Conservation (phyloP, 35 echinoderm and acorn worm genomes). For the Patiria miniata region DNA sequence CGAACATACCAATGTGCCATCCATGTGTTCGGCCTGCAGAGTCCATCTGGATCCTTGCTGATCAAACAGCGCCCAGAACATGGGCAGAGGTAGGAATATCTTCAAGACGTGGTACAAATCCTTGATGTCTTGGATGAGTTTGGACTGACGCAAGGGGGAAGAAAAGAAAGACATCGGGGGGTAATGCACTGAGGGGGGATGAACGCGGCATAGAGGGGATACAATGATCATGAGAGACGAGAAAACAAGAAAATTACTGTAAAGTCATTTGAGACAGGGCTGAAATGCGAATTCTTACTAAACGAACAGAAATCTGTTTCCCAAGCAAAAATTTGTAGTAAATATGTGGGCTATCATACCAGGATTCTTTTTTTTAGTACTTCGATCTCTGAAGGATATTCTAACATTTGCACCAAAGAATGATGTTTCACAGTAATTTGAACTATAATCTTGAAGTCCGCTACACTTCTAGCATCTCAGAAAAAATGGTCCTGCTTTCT, state of each 20-base stretch:
- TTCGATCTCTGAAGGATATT: no score
- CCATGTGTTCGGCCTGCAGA: conserved; percentile 93
- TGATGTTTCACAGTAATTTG: no score
- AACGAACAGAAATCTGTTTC: no score
- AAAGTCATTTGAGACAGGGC: no score
- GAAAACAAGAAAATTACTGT: neutral
- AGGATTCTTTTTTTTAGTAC: no score
- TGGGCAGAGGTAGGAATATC: conserved; percentile 85
- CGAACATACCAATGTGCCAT: conserved; percentile 79
- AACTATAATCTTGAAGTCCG: no score
- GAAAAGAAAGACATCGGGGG: neutral
- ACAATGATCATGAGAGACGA: neutral
- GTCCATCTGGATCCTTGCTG: conserved; percentile 98
- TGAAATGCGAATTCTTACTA: no score
- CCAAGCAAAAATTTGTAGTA: no score
- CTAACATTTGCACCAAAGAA: no score
- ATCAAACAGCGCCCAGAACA: conserved; percentile 99
- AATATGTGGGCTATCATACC: no score
- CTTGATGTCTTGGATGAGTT: conserved; percentile 83
- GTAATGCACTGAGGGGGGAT: conserved; percentile 6
- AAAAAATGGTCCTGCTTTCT: no score
- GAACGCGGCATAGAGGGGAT: neutral
- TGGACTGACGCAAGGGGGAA: conserved; percentile 35
- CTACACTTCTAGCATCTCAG: no score
- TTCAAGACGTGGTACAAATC: conserved; percentile 83